Evolutionary conservation across 2,888 invertebrate genomes (phyloP).

Genomic region (Polyploca ridens): DNA sequence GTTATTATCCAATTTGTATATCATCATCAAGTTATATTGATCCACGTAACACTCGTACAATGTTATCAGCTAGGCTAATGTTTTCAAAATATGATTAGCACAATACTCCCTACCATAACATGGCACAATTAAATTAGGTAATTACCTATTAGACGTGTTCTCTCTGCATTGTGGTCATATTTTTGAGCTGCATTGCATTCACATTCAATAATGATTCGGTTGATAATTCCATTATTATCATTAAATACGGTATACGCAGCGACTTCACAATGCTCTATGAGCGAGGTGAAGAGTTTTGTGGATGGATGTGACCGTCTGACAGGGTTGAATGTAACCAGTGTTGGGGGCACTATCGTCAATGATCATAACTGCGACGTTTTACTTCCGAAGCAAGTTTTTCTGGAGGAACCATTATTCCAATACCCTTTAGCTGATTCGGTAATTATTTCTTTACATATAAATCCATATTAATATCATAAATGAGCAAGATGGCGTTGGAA

Average conservation of each 20-base stretch:
- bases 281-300: slow-evolving; percentile 67
- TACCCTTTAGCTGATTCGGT: slow-evolving; percentile 70
- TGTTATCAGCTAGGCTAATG: neutral
- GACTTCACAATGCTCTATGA: slow-evolving; percentile 53
- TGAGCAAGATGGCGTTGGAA: too few relatives aligned
- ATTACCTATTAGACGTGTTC: neutral
- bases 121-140: neutral
- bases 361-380: slow-evolving; percentile 79
- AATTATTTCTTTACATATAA: slow-evolving; percentile 15
- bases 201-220: slow-evolving; percentile 21
- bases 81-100: neutral
- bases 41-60: neutral
- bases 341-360: slow-evolving; percentile 74
- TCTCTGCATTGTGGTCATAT: neutral
- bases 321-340: slow-evolving; percentile 71
- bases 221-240: slow-evolving; percentile 26
- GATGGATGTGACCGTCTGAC: slow-evolving; percentile 70
- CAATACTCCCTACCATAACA: neutral
- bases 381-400: slow-evolving; percentile 75
- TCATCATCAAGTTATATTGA: neutral
- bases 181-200: neutral
- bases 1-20: too few relatives aligned
- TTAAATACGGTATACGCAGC: slow-evolving; percentile 36
- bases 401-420: slow-evolving; percentile 75
- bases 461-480: too few relatives aligned